Evolutionary conservation across 2,797 vertebrate species (phyloP), one percentile per base, ranked within the genome.

Genomic region (Synaphobranchus kaupii): DNA sequence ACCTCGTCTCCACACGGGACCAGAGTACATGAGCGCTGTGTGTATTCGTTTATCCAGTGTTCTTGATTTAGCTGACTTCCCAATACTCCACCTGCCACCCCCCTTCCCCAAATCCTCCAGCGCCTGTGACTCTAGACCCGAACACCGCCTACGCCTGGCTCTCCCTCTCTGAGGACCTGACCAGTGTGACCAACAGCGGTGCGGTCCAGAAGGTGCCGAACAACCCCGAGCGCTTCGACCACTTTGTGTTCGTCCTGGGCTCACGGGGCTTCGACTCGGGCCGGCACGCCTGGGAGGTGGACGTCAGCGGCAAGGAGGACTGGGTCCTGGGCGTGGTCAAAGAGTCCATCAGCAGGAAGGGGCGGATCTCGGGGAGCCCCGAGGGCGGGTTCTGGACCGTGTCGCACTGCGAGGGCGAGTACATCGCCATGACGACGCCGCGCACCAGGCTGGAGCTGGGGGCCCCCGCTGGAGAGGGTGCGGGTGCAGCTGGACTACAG

Each of bases 381-480:
- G 94, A 96, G 82, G 95, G 95, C 0, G 96, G 96, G 20, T 96
- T 96, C 81, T 97, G 96, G 96, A 97, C 95, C 93, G 94, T 97
- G 71, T 95, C 96, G 0, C 93, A 94, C 90, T 95, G 92, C 4
- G 95, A 96, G 84, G 94, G 94, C 3, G 89, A 94, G 85, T 96
- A 96, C 91, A 92, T 92, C 0, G 96, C 96, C 89, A 96, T 96
- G 96, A 96, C 96, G 0, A 91, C 93, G 80, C 96, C 96, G 63
- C 91, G 92, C 86, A 95, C 91, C 2, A 68, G 58, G 0, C 93
- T 97, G 88, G 39, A 68, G 0, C 84, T 92, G 85, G 78, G 89
- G 4, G 90, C 91, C 4, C 4, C 89, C 84, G 58, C 91, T 95
- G 87, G 93, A 92, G 86, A 93, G 91, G 52, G 94, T 97, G 52